Conservation (phyloP, 2,797 vertebrate genomes). For the Huso huso region DNA sequence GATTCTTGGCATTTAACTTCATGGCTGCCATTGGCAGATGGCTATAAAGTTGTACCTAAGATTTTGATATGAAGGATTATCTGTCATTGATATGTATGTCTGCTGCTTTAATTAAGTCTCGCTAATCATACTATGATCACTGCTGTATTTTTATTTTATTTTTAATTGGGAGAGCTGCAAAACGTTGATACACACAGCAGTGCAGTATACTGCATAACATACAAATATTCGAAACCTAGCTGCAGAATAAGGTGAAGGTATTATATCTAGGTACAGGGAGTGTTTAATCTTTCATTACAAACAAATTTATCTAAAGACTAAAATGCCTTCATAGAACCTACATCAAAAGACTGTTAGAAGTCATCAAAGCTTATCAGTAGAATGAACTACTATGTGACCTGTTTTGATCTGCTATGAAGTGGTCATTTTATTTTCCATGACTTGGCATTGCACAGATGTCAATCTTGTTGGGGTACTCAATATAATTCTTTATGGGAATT, state of each 20-base stretch:
- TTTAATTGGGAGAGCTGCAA: no score
- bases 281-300: conserved; percentile 68
- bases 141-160: no score
- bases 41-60: conserved; percentile 11
- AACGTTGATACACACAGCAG: no score
- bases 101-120: not conserved
- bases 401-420: conserved; percentile 50
- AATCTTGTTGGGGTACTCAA: no score
- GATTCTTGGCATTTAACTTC: conserved; percentile 10
- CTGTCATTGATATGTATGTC: conserved; percentile 11
- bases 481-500: conserved; percentile 28
- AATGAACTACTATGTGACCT: conserved; percentile 38
- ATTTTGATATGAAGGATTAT: conserved; percentile 14
- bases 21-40: conserved; percentile 11
- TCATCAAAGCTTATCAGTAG: conserved; percentile 53
- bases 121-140: no score
- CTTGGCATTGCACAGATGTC: no score
- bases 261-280: conserved; percentile 28
- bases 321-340: conserved; percentile 53
- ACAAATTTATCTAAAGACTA: conserved; percentile 58
- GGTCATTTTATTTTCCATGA: conserved; percentile 41
- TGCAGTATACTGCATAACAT: no score
- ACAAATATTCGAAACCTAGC: conserved; percentile 2
- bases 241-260: conserved; percentile 27
- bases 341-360: conserved; percentile 70